These are phyloP conservation scores for Diogma glabrata DNA, from an alignment of 2,888 invertebrate species.

Conservation along the genomic window DNA sequence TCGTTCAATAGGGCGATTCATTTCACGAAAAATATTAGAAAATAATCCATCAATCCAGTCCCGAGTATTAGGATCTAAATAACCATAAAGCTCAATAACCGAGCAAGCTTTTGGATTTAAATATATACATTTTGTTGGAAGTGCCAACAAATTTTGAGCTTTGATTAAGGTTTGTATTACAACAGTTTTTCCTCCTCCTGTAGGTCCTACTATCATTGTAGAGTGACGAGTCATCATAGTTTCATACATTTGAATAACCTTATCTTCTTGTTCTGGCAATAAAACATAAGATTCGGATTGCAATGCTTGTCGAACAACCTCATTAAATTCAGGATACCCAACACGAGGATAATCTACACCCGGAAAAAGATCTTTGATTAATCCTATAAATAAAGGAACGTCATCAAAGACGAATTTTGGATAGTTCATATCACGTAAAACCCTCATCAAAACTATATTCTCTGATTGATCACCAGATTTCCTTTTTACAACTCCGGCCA, in stretches of 20 bases:
- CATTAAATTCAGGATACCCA: slow-evolving; percentile 76
- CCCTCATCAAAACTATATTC: slow-evolving; percentile 80
- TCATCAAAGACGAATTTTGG: slow-evolving; percentile 91
- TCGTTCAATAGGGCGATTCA: slow-evolving; percentile 57
- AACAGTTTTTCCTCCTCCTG: slow-evolving; percentile 85
- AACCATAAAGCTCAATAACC: slow-evolving; percentile 81
- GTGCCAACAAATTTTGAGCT: slow-evolving; percentile 62
- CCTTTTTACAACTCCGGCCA: slow-evolving; percentile 81
- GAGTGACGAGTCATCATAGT: slow-evolving; percentile 92
- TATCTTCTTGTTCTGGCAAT: slow-evolving; percentile 64
- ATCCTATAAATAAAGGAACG: slow-evolving; percentile 75
- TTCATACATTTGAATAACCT: slow-evolving; percentile 84
- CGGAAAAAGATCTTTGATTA: slow-evolving; percentile 72
- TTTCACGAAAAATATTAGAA: slow-evolving; percentile 82
- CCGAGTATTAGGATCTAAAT: slow-evolving; percentile 70
- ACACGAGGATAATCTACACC: slow-evolving; percentile 81
- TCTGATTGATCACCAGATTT: slow-evolving; percentile 69
- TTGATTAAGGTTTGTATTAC: slow-evolving; percentile 67
- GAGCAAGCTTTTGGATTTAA: slow-evolving; percentile 88
- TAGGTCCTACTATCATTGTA: slow-evolving; percentile 85
- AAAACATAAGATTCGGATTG: slow-evolving; percentile 55
- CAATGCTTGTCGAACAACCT: slow-evolving; percentile 59
- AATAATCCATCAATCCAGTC: slow-evolving; percentile 91
- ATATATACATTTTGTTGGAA: slow-evolving; percentile 65
- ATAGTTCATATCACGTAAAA: slow-evolving; percentile 83